Percentiles rank a stretch among this genome's conserved stretches.
Conservation (phyloP, 2,888 invertebrate species). For the Alviniconcha strummeri region DNA sequence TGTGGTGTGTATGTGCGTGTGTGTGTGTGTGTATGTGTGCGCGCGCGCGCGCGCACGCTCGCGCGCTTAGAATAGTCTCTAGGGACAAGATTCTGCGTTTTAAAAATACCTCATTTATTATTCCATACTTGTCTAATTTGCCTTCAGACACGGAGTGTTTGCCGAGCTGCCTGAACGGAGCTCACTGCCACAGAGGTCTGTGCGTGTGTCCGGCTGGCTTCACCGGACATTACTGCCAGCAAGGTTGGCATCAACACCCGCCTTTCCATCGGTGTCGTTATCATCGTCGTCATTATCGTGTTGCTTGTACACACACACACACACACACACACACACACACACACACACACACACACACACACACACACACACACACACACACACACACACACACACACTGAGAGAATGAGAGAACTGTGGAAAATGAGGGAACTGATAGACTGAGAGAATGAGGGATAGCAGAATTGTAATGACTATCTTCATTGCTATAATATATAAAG, state of each 20-base stretch:
- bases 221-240: conserved; percentile 51
- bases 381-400: conserved; percentile 13
- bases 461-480: no score
- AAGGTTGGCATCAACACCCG: conserved; percentile 42
- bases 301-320: neutral
- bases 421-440: no score
- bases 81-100: no score
- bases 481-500: no score
- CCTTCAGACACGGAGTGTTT: neutral
- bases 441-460: no score
- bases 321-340: neutral
- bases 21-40: no score
- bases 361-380: neutral
- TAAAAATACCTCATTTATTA: no score
- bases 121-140: neutral
- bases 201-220: conserved; percentile 46
- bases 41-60: no score
- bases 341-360: neutral
- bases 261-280: neutral
- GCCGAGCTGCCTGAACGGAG: neutral
- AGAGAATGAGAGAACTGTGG: neutral
- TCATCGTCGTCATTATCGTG: neutral
- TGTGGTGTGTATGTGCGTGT: no score
- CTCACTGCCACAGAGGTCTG: neutral
- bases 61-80: no score